phyloP scores from a whole-genome alignment of 2,888 invertebrate species.

The Hoplodrina ambigua region DNA sequence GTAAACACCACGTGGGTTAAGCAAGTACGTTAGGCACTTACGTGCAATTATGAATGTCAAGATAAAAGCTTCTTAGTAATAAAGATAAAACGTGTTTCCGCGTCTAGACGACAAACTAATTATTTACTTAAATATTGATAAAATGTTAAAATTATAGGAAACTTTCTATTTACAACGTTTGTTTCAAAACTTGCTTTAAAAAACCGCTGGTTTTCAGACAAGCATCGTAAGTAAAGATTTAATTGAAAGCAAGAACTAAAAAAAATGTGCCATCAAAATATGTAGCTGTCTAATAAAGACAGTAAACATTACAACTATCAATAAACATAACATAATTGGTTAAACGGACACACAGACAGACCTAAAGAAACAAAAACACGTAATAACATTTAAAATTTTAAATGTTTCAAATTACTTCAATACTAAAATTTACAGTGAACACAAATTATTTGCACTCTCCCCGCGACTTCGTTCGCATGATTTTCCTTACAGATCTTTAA shows the following conservation, averaged over 20 bases:
- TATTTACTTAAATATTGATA: neutral
- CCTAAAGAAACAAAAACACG: too few relatives aligned
- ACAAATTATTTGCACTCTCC: neutral
- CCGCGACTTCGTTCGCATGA: too few relatives aligned
- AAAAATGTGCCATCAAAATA: neutral
- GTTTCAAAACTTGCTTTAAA: neutral
- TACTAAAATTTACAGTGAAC: neutral
- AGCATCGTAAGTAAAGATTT: neutral
- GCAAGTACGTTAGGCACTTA: neutral
- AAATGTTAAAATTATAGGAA: too few relatives aligned
- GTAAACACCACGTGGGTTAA: neutral
- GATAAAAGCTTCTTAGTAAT: neutral
- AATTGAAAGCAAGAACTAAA: neutral
- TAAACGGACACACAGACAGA: neutral
- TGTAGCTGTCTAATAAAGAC: neutral
- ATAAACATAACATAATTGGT: neutral
- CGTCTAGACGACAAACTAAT: neutral
- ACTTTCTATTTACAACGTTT: too few relatives aligned
- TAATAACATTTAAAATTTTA: too few relatives aligned
- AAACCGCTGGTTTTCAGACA: neutral
- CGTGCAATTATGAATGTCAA: neutral
- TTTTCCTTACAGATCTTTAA: too few relatives aligned
- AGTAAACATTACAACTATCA: neutral
- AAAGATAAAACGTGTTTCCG: conserved; percentile 6
- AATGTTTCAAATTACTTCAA: neutral